Evolutionary conservation across 2,888 invertebrate species (phyloP).

Genomic region (Operophtera brumata): DNA sequence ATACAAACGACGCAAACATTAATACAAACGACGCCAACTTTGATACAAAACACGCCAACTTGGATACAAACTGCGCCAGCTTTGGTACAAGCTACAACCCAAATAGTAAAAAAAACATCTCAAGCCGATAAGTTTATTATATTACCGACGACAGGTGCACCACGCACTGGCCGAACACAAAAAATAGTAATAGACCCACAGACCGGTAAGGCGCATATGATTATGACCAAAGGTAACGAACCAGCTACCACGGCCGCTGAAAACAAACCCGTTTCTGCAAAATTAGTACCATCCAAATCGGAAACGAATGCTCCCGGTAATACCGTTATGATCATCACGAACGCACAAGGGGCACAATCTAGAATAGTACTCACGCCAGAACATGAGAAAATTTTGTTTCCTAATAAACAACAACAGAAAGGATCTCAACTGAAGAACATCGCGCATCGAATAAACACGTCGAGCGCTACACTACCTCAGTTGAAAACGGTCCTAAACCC

Average conservation of each 20-base stretch:
- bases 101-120: conserved; percentile 46
- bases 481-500: conserved; percentile 51
- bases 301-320: conserved; percentile 65
- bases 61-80: conserved; percentile 32
- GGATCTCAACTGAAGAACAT: conserved; percentile 65
- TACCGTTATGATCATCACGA: conserved; percentile 84
- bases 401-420: conserved; percentile 72
- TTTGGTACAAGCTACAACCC: conserved; percentile 54
- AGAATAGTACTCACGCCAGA: conserved; percentile 81
- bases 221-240: conserved; percentile 61
- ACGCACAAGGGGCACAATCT: conserved; percentile 82
- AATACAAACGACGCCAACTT: conserved; percentile 8
- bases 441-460: conserved; percentile 58
- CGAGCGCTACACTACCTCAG: conserved; percentile 37
- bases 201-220: conserved; percentile 72
- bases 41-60: conserved; percentile 11
- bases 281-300: conserved; percentile 58
- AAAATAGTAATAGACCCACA: conserved; percentile 75
- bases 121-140: conserved; percentile 68
- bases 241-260: conserved; percentile 44
- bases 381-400: conserved; percentile 81
- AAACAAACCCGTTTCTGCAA: conserved; percentile 67
- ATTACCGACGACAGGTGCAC: conserved; percentile 60
- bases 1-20: conserved; percentile 13
- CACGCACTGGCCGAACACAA: conserved; percentile 64